Conservation (phyloP, 2,797 vertebrate genomes). For the Tamandua tetradactyla region DNA sequence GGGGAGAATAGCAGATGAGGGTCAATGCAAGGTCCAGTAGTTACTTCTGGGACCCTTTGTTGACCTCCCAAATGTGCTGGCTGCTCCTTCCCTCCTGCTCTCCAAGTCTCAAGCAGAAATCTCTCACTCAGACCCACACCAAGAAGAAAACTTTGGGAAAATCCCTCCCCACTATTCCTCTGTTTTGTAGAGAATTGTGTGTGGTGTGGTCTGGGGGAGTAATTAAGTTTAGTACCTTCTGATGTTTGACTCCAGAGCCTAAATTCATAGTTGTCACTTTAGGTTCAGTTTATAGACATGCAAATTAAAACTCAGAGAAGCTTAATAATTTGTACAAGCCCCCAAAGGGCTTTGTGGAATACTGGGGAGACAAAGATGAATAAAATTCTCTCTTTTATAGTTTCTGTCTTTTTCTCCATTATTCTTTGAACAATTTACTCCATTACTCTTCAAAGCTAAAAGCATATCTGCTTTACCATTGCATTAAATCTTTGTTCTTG, state of each 20-base stretch:
- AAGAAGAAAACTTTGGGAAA: not conserved
- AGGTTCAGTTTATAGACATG: not conserved
- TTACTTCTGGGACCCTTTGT: not conserved
- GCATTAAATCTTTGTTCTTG: not conserved
- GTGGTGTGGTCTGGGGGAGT: rapidly evolving
- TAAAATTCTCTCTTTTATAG: not conserved
- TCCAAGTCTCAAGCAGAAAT: not conserved
- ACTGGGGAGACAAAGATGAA: not conserved
- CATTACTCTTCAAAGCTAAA: not conserved
- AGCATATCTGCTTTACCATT: not conserved
- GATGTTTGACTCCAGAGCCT: not conserved
- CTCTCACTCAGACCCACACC: not conserved
- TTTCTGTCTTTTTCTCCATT: not conserved
- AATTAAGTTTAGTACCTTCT: not conserved
- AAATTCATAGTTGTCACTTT: too few species aligned
- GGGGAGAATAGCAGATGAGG: not conserved
- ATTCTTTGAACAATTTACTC: not conserved
- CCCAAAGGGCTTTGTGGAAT: not conserved
- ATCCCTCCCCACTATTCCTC: not conserved
- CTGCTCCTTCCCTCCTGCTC: not conserved
- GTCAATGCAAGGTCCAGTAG: not conserved
- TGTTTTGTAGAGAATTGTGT: not conserved
- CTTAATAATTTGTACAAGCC: not conserved
- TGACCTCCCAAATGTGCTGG: too few species aligned
- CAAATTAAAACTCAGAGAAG: not conserved